These are phyloP conservation scores for Mimumesa dahlbomi DNA, from an alignment of 2,888 invertebrate genomes.

Conservation along the genomic window DNA sequence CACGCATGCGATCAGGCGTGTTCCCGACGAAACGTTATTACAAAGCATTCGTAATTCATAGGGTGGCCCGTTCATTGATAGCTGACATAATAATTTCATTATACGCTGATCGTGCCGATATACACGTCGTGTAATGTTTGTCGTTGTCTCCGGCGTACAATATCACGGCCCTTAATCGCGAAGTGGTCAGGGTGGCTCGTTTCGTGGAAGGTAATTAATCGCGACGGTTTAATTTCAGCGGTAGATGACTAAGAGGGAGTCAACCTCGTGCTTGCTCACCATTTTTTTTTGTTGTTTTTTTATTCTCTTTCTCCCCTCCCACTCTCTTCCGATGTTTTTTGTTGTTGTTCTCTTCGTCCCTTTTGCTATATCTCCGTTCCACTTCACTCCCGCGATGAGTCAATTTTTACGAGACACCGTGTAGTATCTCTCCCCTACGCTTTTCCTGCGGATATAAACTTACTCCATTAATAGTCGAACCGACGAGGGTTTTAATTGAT, in stretches of 20 bases:
- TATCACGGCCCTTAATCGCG: conserved; percentile 44
- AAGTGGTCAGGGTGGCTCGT: conserved; percentile 34
- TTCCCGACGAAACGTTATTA: conserved; percentile 26
- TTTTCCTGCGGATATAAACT: conserved; percentile 15
- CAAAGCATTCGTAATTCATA: conserved; percentile 31
- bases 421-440: neutral
- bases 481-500: conserved; percentile 50
- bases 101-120: conserved; percentile 50
- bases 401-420: conserved; percentile 30
- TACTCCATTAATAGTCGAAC: conserved; percentile 31
- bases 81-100: conserved; percentile 54
- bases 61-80: conserved; percentile 16
- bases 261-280: neutral
- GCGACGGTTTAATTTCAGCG: conserved; percentile 49
- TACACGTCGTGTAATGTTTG: conserved; percentile 35
- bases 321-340: conserved; percentile 8
- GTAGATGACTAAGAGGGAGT: conserved; percentile 47
- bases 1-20: conserved; percentile 25
- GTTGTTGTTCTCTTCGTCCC: conserved; percentile 4
- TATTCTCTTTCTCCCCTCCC: conserved; percentile 15
- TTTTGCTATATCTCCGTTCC: conserved; percentile 8
- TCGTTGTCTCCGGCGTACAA: conserved; percentile 37
- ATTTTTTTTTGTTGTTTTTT: neutral
- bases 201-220: conserved; percentile 63
- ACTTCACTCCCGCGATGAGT: conserved; percentile 48